Conservation (phyloP, 2,797 vertebrate genomes). For the Fundulus diaphanus region DNA sequence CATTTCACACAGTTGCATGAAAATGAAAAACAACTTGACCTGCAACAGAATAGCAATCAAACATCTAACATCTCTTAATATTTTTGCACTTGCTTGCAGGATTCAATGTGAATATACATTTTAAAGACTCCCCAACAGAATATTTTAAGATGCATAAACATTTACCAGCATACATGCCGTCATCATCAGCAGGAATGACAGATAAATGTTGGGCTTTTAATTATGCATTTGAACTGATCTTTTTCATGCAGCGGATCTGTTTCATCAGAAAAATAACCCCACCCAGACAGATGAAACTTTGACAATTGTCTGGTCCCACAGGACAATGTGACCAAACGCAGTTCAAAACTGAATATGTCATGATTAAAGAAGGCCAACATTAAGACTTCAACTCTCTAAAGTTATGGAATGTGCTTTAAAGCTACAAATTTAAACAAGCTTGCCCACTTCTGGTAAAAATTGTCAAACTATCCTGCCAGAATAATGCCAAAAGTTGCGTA, state of each 20-base stretch:
- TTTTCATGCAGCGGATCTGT: no score
- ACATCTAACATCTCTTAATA: not conserved
- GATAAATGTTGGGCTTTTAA: no score
- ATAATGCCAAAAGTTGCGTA: not conserved
- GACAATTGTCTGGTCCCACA: no score
- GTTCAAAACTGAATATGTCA: not conserved
- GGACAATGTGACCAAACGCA: not conserved
- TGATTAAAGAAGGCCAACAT: not conserved
- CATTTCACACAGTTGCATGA: not conserved
- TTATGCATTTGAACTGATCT: no score
- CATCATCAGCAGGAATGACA: no score
- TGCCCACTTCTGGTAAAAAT: not conserved
- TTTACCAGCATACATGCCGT: no score
- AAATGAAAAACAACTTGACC: not conserved
- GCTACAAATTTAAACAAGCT: not conserved
- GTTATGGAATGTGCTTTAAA: not conserved
- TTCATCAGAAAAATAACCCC: no score
- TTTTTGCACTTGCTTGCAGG: not conserved
- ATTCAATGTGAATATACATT: no score
- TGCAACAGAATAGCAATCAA: slow-evolving; percentile 9
- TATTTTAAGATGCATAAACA: not conserved
- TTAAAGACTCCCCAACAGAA: not conserved
- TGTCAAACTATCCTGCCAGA: not conserved
- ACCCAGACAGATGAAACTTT: no score
- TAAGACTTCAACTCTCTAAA: no score